phyloP scores from a whole-genome alignment of 2,113 vertebrate genomes.

The Lamprologus ornatipinnis region DNA sequence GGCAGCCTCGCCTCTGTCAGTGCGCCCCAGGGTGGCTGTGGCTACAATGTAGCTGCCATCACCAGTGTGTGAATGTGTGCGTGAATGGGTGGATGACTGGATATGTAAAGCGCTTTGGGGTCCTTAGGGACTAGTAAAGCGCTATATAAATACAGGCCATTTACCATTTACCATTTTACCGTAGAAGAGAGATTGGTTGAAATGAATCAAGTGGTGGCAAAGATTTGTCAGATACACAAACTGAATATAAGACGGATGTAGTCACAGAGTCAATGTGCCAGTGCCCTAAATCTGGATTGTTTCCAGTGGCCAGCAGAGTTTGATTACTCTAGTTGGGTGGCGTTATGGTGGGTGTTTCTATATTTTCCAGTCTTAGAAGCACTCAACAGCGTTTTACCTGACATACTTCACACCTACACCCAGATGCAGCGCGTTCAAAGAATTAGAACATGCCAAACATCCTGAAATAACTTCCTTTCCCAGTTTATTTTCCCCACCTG shows the following conservation, averaged over 20 bases:
- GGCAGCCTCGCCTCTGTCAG: too few species aligned
- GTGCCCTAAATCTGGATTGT: not conserved
- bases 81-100: too few species aligned
- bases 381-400: not conserved
- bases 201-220: not conserved
- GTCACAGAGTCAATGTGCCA: not conserved
- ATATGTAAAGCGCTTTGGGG: too few species aligned
- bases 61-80: too few species aligned
- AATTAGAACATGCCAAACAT: not conserved
- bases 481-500: slow-evolving; percentile 26
- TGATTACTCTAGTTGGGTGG: not conserved
- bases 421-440: not conserved
- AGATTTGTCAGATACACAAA: not conserved
- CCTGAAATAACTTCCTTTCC: not conserved
- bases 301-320: not conserved
- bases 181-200: not conserved
- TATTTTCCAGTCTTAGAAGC: not conserved
- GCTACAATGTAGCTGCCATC: too few species aligned
- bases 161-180: too few species aligned
- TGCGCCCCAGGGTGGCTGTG: too few species aligned
- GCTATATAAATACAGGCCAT: too few species aligned
- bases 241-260: not conserved
- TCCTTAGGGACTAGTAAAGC: too few species aligned
- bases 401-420: not conserved
- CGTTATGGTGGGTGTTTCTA: not conserved